Percentiles rank a stretch among this genome's conserved stretches.
Conservation (phyloP, 30 jellyfish, hydroid and myxozoan genomes). For the Hydractinia symbiolongicarpus region DNA sequence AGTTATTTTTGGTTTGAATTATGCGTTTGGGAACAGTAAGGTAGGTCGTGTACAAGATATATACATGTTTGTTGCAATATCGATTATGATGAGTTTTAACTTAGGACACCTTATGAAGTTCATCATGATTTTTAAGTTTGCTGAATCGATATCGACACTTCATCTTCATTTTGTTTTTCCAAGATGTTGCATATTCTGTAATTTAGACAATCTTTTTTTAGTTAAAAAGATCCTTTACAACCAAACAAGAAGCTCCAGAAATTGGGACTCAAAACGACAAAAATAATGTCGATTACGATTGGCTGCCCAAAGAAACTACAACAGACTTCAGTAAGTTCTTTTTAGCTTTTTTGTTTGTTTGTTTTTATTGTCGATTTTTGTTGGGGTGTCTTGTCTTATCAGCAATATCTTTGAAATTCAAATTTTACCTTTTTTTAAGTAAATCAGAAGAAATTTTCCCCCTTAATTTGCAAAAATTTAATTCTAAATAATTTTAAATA, state of each 20-base stretch:
- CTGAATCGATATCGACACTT: not conserved
- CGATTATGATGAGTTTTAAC: constrained; percentile 1
- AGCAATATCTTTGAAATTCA: not conserved
- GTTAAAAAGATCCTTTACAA: constrained; percentile 41
- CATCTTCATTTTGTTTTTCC: not conserved
- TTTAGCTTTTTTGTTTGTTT: not conserved
- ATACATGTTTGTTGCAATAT: not conserved
- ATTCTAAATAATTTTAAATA: too few relatives aligned
- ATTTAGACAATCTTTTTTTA: constrained; percentile 6
- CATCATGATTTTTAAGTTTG: constrained; percentile 14
- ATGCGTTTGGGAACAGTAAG: constrained; percentile 41
- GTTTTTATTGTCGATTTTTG: not conserved
- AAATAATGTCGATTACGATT: constrained; percentile 67
- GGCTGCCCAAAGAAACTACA: constrained; percentile 84
- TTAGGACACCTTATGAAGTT: constrained; percentile 16
- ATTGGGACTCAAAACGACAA: constrained; percentile 67
- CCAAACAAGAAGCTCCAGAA: constrained; percentile 56
- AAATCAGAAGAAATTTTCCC: too few relatives aligned
- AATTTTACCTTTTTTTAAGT: not conserved
- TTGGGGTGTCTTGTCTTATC: not conserved
- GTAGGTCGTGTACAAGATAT: not conserved
- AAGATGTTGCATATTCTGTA: not conserved
- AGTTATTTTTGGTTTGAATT: constrained; percentile 70
- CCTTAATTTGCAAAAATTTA: too few relatives aligned
- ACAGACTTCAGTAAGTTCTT: constrained; percentile 67